These are phyloP conservation scores for Virgularia gustaviana DNA, from an alignment of 92 coral and sea anemone genomes.

Conservation along the genomic window DNA sequence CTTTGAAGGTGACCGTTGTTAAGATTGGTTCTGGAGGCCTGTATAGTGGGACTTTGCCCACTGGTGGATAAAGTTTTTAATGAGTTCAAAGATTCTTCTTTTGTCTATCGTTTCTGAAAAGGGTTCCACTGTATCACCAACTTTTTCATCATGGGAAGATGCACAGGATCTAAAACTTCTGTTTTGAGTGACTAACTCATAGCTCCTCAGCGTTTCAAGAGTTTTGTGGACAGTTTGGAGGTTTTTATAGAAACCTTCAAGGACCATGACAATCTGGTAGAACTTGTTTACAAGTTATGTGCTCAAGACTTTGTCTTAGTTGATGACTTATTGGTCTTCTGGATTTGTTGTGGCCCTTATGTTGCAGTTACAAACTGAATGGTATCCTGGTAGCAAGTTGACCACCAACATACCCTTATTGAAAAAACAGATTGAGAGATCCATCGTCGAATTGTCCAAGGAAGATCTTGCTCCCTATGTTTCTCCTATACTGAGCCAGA, in stretches of 20 bases:
- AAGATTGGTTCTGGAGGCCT: background rate
- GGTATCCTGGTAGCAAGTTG: constrained; percentile 5
- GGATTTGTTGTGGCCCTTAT: background rate
- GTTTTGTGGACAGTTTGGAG: constrained; percentile 1
- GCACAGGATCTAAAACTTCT: background rate
- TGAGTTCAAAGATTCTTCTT: background rate
- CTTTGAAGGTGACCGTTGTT: too few relatives aligned
- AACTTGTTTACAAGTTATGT: background rate
- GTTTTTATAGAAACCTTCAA: background rate
- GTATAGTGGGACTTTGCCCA: background rate
- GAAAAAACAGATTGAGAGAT: background rate
- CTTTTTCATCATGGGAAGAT: background rate
- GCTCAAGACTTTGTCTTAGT: background rate
- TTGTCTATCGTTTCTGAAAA: background rate
- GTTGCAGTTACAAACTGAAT: background rate
- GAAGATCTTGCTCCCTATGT: background rate
- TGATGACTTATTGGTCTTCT: background rate
- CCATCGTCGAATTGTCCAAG: background rate
- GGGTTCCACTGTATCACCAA: background rate
- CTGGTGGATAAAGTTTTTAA: background rate
- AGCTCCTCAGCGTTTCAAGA: background rate
- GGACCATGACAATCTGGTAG: background rate
- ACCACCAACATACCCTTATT: constrained; percentile 4
- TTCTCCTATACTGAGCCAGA: background rate
- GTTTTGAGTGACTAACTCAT: background rate